These are phyloP conservation scores for Mesembrinibis cayennensis DNA, from an alignment of 2,113 vertebrate species.

Conservation along the genomic window DNA sequence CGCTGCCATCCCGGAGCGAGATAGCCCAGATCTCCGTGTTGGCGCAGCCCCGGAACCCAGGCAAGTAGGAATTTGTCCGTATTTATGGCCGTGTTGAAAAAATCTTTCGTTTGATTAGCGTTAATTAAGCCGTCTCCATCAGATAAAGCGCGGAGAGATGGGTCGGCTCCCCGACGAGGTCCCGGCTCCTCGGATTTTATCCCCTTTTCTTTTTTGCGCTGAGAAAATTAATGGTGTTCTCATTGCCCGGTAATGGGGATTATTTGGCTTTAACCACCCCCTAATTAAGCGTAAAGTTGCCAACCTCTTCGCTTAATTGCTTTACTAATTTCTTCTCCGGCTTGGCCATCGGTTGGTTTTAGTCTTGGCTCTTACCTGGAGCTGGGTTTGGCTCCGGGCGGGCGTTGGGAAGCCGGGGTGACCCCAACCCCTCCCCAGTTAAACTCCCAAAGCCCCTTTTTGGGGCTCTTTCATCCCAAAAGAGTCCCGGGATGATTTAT, in stretches of 20 bases:
- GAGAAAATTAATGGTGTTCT: not conserved
- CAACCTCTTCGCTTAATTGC: not conserved
- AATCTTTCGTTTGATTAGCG: not conserved
- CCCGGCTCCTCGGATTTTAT: not conserved
- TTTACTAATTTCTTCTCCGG: not conserved
- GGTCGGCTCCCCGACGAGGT: not conserved
- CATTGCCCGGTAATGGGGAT: not conserved
- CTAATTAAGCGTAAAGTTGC: not conserved
- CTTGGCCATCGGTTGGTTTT: not conserved
- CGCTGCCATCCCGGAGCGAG: too few relatives aligned
- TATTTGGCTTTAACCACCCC: not conserved
- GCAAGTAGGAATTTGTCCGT: not conserved
- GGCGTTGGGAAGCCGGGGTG: not conserved
- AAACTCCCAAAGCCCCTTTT: not conserved
- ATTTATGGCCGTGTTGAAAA: not conserved
- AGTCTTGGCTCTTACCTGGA: not conserved
- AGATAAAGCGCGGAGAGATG: not conserved
- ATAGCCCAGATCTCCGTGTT: not conserved
- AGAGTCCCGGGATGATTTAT: accelerated
- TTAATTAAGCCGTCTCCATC: not conserved
- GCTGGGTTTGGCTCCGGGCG: not conserved
- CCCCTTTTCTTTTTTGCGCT: too few relatives aligned
- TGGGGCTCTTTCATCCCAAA: not conserved
- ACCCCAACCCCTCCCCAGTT: not conserved
- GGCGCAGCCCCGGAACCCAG: not conserved